Evolutionary conservation across 2,113 vertebrate genomes (phyloP).

Genomic region (Cygnus atratus): DNA sequence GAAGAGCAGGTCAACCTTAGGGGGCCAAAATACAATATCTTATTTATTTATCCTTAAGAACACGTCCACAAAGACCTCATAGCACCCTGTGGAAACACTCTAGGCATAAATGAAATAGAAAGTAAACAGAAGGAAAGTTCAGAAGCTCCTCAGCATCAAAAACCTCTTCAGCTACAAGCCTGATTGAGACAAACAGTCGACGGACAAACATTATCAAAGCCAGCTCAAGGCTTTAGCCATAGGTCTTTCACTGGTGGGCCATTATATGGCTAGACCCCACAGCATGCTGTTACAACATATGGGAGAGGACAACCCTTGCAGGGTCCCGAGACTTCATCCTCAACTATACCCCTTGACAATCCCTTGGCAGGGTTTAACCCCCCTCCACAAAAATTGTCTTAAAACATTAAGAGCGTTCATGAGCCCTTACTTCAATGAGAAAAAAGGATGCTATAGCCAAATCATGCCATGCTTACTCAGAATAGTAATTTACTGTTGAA

Average conservation of each 20-base stretch:
- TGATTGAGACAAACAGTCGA: neutral
- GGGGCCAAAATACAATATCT: neutral
- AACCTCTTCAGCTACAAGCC: neutral
- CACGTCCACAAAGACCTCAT: neutral
- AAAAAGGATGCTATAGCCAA: neutral
- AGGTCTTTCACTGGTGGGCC: neutral
- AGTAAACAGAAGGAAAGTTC: neutral
- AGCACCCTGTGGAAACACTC: neutral
- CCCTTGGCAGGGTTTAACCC: neutral
- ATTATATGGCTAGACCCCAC: neutral
- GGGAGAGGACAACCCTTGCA: neutral
- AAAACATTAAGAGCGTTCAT: neutral
- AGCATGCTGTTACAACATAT: neutral
- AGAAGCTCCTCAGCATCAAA: neutral
- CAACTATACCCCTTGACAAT: neutral
- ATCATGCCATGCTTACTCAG: fast-evolving
- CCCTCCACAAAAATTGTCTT: neutral
- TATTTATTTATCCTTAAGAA: neutral
- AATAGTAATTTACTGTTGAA: neutral
- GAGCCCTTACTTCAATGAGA: neutral
- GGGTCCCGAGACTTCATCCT: neutral
- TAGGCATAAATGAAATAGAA: neutral
- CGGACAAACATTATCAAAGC: neutral
- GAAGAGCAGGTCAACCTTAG: neutral
- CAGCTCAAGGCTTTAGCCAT: neutral